Evolutionary conservation across 2,888 invertebrate species (phyloP), one percentile per base, ranked within the genome.

Genomic region (Eupithecia centaureata): DNA sequence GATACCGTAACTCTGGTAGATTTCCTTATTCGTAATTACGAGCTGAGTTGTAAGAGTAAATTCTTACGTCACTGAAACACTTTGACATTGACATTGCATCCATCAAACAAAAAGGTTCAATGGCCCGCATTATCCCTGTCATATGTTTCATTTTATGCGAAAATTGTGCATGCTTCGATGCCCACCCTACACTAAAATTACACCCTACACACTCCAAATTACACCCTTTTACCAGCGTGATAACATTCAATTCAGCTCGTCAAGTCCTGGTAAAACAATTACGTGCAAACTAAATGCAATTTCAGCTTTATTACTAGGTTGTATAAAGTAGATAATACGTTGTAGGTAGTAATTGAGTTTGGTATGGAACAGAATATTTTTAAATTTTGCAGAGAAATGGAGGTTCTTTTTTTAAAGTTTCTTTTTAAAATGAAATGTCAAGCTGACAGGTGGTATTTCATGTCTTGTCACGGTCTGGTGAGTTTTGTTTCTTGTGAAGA

Each of bases 111-210:
- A 65, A 52, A 60, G 56, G 85, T 84, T 83, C 76, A 77, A 78
- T 79, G 80, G 81, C 81, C 85, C 67, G 77, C 73, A 82, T 81
- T 81, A 82, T 79, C 75, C 79, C 80, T 76, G 78, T 86, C 85
- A 84, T 80, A 87, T 84, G 84, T 86, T 82, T 78, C 82, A 79
- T 79, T 82, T 82, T 79, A 75, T 80, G 79, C 76, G 80, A 84
- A 84, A 83, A 83, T 78, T 79, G 83, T 86, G 78, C 72, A 79
- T 79, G 87, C 82, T 80, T 79, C 80, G 87, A 63, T 85, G 78
- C 70, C 63, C 89, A 90, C 90, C 90, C 90, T 82, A 85, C 70
- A 75, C 75, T 67, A 77, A 78, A 78, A 71, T 57, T 59, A 63
- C 56, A 63, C 69, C 72, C 70, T 71, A 63, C 27, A n/a, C 33